Conservation (phyloP, 2,888 invertebrate species). For the Microplitis manilae region DNA sequence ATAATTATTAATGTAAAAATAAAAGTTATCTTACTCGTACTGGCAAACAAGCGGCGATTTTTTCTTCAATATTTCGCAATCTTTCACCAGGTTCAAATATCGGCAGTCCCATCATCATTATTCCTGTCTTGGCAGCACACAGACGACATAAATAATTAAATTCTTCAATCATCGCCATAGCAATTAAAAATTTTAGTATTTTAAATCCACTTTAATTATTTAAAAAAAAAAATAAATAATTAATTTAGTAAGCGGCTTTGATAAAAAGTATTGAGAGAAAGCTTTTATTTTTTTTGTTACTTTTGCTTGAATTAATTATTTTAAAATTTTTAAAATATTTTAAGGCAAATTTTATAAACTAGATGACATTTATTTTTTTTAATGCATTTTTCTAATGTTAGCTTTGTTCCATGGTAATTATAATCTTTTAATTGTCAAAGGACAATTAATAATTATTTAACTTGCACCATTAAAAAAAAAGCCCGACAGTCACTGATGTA, state of each 20-base stretch:
- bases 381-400: neutral
- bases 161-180: conserved; percentile 61
- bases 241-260: neutral
- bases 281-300: neutral
- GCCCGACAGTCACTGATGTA: neutral
- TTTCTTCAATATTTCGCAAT: conserved; percentile 74
- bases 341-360: conserved; percentile 1
- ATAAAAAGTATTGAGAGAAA: neutral
- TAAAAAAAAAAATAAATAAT: neutral
- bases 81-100: conserved; percentile 73
- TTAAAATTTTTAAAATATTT: neutral
- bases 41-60: conserved; percentile 75
- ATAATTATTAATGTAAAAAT: neutral
- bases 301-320: neutral
- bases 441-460: neutral
- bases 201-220: neutral
- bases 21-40: conserved; percentile 71
- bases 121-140: conserved; percentile 70
- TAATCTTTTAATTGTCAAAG: neutral
- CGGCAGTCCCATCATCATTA: conserved; percentile 70
- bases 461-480: neutral
- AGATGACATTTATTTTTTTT: neutral
- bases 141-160: conserved; percentile 70
- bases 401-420: conserved; percentile 7
- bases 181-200: neutral